phyloP scores from a whole-genome alignment of 2,888 invertebrate species.

The Napeogenes inachia region DNA sequence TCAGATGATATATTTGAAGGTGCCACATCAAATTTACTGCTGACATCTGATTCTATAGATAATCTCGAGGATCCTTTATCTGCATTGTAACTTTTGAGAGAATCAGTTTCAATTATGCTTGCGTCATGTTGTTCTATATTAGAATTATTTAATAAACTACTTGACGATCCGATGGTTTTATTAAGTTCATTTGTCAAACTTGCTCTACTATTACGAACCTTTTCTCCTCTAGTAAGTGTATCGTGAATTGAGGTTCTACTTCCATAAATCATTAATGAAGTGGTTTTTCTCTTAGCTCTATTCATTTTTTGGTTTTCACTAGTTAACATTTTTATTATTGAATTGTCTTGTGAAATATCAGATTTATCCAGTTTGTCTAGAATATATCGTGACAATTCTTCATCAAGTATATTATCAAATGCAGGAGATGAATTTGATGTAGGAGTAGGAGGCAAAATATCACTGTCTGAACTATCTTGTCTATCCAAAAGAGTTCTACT shows the following conservation, averaged over 20 bases:
- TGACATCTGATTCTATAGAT: constrained; percentile 69
- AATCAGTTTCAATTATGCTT: constrained; percentile 65
- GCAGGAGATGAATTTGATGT: constrained; percentile 87
- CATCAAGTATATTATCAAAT: constrained; percentile 82
- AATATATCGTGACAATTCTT: constrained; percentile 70
- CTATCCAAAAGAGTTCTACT: constrained; percentile 81
- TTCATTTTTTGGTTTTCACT: constrained; percentile 67
- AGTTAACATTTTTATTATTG: constrained; percentile 70
- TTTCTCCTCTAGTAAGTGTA: constrained; percentile 71
- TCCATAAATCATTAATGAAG: constrained; percentile 73
- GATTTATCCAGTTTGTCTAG: constrained; percentile 74
- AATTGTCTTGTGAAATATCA: constrained; percentile 67
- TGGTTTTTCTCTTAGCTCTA: constrained; percentile 67
- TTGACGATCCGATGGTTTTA: constrained; percentile 46
- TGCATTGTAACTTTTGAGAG: constrained; percentile 65
- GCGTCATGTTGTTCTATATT: constrained; percentile 58
- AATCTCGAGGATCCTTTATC: constrained; percentile 68
- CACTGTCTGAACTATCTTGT: constrained; percentile 89
- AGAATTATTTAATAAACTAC: constrained; percentile 49
- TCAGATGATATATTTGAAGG: constrained; percentile 67
- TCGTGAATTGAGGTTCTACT: constrained; percentile 73
- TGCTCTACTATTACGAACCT: constrained; percentile 67
- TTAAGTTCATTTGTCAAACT: constrained; percentile 60
- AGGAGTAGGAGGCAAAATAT: constrained; percentile 87
- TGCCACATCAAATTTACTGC: constrained; percentile 69